Evolutionary conservation across 37 sponge, comb jelly and placozoan genomes (phyloP).

Genomic region (Haliclona indistincta): DNA sequence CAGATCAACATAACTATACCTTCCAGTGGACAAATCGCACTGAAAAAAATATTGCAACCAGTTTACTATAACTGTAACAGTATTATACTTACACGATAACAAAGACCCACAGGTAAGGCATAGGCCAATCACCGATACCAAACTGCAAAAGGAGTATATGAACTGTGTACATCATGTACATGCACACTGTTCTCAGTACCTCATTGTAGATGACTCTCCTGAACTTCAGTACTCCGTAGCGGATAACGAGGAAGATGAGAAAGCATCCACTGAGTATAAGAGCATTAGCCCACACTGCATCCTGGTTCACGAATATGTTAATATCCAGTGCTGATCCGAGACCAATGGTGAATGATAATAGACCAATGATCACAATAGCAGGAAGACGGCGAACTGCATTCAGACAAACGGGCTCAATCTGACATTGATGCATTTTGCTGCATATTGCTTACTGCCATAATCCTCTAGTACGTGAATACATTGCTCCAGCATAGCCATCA

Average conservation of each 20-base stretch:
- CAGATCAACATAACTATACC: constrained; percentile 66
- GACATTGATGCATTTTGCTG: no score
- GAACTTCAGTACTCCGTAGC: constrained; percentile 51
- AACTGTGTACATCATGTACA: neutral
- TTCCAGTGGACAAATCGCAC: constrained; percentile 54
- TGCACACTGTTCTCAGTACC: constrained; percentile 10
- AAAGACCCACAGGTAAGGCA: constrained; percentile 76
- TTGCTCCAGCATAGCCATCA: constrained; percentile 73
- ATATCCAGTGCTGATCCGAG: constrained; percentile 49
- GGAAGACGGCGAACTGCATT: constrained; percentile 72
- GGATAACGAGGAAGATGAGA: constrained; percentile 50
- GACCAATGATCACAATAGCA: constrained; percentile 54
- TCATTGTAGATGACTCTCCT: constrained; percentile 55
- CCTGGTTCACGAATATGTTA: constrained; percentile 58
- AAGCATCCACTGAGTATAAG: constrained; percentile 64
- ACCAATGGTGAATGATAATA: constrained; percentile 42
- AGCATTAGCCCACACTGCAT: constrained; percentile 77
- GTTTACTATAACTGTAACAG: no score
- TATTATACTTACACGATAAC: constrained; percentile 75
- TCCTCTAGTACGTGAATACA: constrained; percentile 62
- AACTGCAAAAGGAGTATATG: constrained; percentile 30
- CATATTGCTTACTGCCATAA: constrained; percentile 72
- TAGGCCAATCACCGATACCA: constrained; percentile 81
- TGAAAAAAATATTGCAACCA: constrained; percentile 10
- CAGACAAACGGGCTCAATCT: no score